These are phyloP conservation scores for Taurulus bubalis DNA, from an alignment of 2,113 vertebrate species.

Conservation along the genomic window DNA sequence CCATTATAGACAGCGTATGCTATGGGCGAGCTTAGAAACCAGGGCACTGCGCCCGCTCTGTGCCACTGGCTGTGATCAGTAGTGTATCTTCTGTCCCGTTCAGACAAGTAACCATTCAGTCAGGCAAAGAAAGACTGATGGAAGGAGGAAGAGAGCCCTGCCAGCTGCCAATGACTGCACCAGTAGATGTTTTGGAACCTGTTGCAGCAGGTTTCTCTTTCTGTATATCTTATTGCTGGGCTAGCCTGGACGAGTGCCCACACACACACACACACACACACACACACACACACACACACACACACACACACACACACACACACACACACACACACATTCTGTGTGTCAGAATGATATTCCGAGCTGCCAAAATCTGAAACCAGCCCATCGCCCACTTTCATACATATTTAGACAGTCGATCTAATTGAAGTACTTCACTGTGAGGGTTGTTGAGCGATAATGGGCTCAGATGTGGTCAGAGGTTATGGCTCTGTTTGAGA, in stretches of 20 bases:
- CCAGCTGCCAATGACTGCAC: conserved; percentile 70
- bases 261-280: conserved; percentile 31
- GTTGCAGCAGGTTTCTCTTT: conserved; percentile 80
- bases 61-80: conserved; percentile 61
- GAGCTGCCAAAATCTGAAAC: conserved; percentile 75
- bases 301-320: conserved; percentile 13
- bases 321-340: conserved; percentile 13
- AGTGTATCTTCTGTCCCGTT: conserved; percentile 74
- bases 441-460: conserved; percentile 32
- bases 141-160: conserved; percentile 62
- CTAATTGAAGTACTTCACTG: conserved; percentile 51
- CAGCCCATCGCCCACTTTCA: conserved; percentile 69
- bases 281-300: conserved; percentile 31
- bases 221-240: conserved; percentile 70
- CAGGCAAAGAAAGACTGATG: conserved; percentile 68
- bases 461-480: conserved; percentile 16
- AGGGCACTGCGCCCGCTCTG: conserved; percentile 53
- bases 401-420: conserved; percentile 70
- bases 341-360: conserved; percentile 40
- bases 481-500: conserved; percentile 16
- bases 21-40: conserved; percentile 54
- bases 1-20: conserved; percentile 39
- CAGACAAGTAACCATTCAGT: conserved; percentile 69
- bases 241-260: conserved; percentile 70
- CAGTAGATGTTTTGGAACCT: conserved; percentile 75